Percentiles rank a stretch among this genome's conserved stretches.
These are phyloP conservation scores for Probosciger aterrimus DNA, from an alignment of 2,113 vertebrate species.

Conservation along the genomic window DNA sequence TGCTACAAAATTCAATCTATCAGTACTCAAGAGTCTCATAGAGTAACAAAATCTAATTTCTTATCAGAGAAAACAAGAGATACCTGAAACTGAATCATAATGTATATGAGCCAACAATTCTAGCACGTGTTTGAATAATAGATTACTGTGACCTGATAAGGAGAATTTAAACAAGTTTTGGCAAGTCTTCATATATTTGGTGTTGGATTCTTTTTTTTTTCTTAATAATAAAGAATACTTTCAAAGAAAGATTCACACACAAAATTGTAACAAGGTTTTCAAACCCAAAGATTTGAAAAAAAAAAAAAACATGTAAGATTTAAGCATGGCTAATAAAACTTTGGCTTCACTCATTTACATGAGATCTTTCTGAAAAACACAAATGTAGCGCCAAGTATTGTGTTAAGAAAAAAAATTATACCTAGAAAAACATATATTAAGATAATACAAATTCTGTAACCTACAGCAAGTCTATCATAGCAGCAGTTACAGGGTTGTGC, in stretches of 20 bases:
- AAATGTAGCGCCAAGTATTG: background rate
- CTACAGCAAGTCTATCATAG: background rate
- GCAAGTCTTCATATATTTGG: background rate
- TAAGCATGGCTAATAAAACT: background rate
- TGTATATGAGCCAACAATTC: background rate
- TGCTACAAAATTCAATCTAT: background rate
- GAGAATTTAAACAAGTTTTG: background rate
- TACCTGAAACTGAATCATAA: background rate
- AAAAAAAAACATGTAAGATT: background rate
- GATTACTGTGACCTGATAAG: constrained; percentile 13
- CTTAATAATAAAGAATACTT: background rate
- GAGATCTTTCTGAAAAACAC: background rate
- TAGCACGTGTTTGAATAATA: background rate
- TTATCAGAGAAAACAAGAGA: background rate
- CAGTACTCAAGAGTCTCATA: fast-evolving
- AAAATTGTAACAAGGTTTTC: background rate
- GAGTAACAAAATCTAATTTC: background rate
- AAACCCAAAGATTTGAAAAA: background rate
- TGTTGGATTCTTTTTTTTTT: background rate
- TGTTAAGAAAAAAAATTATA: background rate
- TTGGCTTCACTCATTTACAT: background rate
- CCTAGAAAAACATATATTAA: background rate
- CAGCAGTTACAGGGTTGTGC: background rate
- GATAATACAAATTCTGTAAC: background rate
- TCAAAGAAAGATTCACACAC: background rate